Percentiles rank a stretch among this genome's conserved stretches.
Evolutionary conservation across 2,797 vertebrate species (phyloP).

Genomic region (Cyclopterus lumpus): DNA sequence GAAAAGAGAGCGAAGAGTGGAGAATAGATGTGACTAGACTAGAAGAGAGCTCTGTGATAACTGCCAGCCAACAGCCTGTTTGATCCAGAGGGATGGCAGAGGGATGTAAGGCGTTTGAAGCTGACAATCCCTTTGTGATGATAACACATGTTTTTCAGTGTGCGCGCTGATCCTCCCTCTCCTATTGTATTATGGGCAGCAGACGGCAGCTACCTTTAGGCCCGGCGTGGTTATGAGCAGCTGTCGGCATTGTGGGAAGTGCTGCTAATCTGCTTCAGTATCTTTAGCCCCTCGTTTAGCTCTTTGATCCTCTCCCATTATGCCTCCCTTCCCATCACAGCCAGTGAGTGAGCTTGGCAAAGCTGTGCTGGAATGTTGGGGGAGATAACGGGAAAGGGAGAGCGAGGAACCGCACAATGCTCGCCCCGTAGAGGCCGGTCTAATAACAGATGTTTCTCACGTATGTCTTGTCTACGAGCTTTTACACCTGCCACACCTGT

Average conservation of each 20-base stretch:
- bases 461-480: background rate
- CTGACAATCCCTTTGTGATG: slow-evolving; percentile 85
- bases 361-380: slow-evolving; percentile 70
- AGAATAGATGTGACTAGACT: slow-evolving; percentile 73
- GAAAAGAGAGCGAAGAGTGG: slow-evolving; percentile 51
- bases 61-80: slow-evolving; percentile 81
- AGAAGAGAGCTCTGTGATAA: slow-evolving; percentile 71
- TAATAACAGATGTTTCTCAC: slow-evolving; percentile 66
- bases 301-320: slow-evolving; percentile 83
- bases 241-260: slow-evolving; percentile 82
- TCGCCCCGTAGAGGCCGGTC: slow-evolving; percentile 46
- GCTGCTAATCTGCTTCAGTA: slow-evolving; percentile 82
- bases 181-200: slow-evolving; percentile 83
- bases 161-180: slow-evolving; percentile 72
- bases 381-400: slow-evolving; percentile 26
- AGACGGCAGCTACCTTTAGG: slow-evolving; percentile 82
- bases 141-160: slow-evolving; percentile 84
- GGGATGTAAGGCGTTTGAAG: slow-evolving; percentile 84
- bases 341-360: slow-evolving; percentile 58
- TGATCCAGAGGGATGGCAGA: slow-evolving; percentile 84
- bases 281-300: slow-evolving; percentile 83
- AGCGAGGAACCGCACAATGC: slow-evolving; percentile 10
- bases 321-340: slow-evolving; percentile 65
- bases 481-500: slow-evolving; percentile 32
- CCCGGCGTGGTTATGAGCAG: slow-evolving; percentile 76